A percentile compares a stretch with the other conserved stretches of the same genome.
phyloP scores from a whole-genome alignment of 2,888 invertebrate genomes.

The Drosophila eohydei region DNA sequence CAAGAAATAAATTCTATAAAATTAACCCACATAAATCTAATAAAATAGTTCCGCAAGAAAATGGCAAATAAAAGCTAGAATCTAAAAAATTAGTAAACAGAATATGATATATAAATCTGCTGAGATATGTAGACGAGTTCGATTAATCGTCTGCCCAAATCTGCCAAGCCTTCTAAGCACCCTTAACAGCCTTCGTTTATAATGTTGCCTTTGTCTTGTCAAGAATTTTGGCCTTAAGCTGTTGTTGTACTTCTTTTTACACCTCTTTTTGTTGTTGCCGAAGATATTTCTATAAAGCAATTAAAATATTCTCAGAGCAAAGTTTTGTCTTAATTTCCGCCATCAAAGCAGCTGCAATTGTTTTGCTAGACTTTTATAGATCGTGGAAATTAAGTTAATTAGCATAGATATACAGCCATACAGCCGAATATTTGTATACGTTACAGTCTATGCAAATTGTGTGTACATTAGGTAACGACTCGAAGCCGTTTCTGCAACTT shows the following conservation, averaged over 20 bases:
- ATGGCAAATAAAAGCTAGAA: not conserved
- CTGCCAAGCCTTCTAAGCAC: constrained; percentile 3
- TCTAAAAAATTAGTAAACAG: not conserved
- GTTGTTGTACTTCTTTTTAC: constrained; percentile 11
- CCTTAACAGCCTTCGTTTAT: constrained; percentile 41
- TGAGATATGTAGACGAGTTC: not conserved
- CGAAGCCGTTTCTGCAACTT: constrained; percentile 29
- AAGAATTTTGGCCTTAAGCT: constrained; percentile 66
- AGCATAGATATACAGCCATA: constrained; percentile 43
- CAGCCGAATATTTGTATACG: constrained; percentile 7
- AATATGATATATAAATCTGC: not conserved
- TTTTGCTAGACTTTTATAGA: constrained; percentile 67
- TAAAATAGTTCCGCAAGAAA: not conserved
- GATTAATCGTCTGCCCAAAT: not conserved
- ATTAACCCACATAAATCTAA: not conserved
- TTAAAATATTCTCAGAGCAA: constrained; percentile 70
- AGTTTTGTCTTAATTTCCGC: constrained; percentile 61
- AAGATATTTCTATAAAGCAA: constrained; percentile 55
- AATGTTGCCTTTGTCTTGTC: constrained; percentile 55
- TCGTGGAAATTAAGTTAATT: constrained; percentile 80
- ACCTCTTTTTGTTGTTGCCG: not conserved
- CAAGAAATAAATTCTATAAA: not conserved
- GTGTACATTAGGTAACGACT: constrained; percentile 35
- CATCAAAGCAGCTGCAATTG: constrained; percentile 57
- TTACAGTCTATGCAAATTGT: constrained; percentile 39